Evolutionary conservation across 2,797 vertebrate genomes (phyloP).

Genomic region (Apogon talboti): DNA sequence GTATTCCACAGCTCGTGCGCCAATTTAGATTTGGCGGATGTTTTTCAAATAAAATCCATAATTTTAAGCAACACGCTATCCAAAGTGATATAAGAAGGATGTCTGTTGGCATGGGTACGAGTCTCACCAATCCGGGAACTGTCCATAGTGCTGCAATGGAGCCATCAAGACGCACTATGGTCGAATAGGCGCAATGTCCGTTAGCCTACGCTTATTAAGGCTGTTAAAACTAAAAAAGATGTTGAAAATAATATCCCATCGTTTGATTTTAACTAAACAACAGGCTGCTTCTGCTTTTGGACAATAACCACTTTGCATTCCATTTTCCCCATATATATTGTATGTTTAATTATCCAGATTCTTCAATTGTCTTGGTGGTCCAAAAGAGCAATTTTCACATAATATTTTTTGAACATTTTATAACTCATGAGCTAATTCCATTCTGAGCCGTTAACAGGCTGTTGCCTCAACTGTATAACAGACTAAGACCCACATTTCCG

Average conservation of each 20-base stretch:
- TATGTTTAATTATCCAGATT: too few relatives aligned
- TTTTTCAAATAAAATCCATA: not conserved
- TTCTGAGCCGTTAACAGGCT: not conserved
- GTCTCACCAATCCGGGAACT: constrained; percentile 71
- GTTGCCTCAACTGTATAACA: not conserved
- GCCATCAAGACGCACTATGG: constrained; percentile 61
- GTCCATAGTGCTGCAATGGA: constrained; percentile 81
- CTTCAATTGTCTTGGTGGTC: too few relatives aligned
- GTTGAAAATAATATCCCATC: not conserved
- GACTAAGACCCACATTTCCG: not conserved
- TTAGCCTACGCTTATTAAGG: constrained; percentile 23
- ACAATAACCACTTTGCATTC: too few relatives aligned
- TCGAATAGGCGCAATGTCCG: constrained; percentile 26
- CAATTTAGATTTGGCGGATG: not conserved
- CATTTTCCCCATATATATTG: too few relatives aligned
- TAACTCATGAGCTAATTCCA: not conserved
- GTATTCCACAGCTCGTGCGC: not conserved
- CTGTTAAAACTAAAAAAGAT: too few relatives aligned
- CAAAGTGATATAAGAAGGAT: constrained; percentile 1
- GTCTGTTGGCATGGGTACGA: constrained; percentile 21
- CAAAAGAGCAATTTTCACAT: too few relatives aligned
- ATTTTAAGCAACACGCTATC: not conserved
- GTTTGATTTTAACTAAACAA: too few relatives aligned
- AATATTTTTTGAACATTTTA: too few relatives aligned
- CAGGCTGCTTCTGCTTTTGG: too few relatives aligned